Base-by-base conservation (phyloP, 2,888 invertebrate genomes). In the Idaea aversata region DNA sequence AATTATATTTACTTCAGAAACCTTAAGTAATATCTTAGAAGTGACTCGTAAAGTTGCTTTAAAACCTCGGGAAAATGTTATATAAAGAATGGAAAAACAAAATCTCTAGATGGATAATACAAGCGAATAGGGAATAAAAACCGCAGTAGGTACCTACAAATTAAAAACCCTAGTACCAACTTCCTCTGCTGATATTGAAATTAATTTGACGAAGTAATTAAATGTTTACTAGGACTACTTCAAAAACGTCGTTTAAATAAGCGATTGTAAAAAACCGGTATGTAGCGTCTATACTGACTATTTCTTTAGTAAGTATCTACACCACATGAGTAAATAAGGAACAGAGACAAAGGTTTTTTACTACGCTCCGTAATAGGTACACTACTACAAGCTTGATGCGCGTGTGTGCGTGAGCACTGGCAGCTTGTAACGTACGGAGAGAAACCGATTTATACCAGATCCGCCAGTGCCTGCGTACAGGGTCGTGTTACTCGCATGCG, bases 21-120 rank as follows among this genome's bases (percentile, higher is more conserved):
- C 77, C 75, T 77, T 74, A 73, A 80, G 79, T 76, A 80, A 77
- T 78, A 76, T 76, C 77, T 79, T 77, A 76, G 73, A 69, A 70
- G 71, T 67, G 67, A 70, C 72, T 79, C 77, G 74, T 79, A 80
- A 78, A 80, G 67, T 67, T 63, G 72, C 71, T 70, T 71, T 76
- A 74, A 80, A 80, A 74, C 72, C 75, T 76, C 71, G 71, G 63
- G 62, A 65, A 70, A 76, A 75, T 67, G 64, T 70, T 75, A 71
- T 68, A 73, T 67, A 66, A 72, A 70, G 69, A 76, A 73, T 72
- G 75, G 69, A 70, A 70, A 66, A 61, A 47, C 13, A 47, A 47
- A 47, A 47, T 7, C 25, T 47, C 13, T 47, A 47, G 7, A 47
- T 47, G 47, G 47, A 47, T 47, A 47, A 47, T 47, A 47, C 13